Evolutionary conservation across 2,113 vertebrate genomes (phyloP).

Genomic region (Vicugna pacos): DNA sequence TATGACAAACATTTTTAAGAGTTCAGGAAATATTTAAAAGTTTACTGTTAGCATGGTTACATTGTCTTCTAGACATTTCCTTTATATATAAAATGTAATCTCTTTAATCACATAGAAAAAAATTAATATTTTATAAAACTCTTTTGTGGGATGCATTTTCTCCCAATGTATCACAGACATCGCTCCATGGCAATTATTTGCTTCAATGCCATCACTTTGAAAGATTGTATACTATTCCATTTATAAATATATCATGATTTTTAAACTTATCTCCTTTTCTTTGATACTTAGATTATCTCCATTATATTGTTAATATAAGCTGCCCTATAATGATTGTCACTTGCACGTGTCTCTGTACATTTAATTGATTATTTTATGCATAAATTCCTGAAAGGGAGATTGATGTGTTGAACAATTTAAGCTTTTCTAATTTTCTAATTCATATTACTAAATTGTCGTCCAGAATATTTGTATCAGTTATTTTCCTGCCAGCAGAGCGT

Average conservation of each 20-base stretch:
- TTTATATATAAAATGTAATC: background rate
- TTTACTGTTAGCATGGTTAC: background rate
- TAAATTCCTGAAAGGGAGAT: background rate
- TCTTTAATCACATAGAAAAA: background rate
- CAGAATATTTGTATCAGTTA: background rate
- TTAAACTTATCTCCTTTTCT: background rate
- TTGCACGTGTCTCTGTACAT: background rate
- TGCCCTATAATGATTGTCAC: background rate
- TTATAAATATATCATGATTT: background rate
- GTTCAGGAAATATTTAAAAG: background rate
- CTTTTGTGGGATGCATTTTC: background rate
- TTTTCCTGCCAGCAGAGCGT: background rate
- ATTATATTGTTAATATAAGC: background rate
- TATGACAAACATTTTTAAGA: background rate
- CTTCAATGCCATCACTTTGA: slow-evolving; percentile 2
- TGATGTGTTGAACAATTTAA: background rate
- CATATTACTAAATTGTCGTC: background rate
- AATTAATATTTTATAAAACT: background rate
- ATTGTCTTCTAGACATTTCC: background rate
- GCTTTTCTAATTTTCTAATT: background rate
- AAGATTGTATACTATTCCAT: background rate
- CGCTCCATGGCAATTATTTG: background rate
- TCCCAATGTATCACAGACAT: background rate
- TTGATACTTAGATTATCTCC: background rate
- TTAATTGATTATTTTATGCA: background rate